Conservation (phyloP, 1,140 invertebrate species). For the Drosophila eugracilis region DNA sequence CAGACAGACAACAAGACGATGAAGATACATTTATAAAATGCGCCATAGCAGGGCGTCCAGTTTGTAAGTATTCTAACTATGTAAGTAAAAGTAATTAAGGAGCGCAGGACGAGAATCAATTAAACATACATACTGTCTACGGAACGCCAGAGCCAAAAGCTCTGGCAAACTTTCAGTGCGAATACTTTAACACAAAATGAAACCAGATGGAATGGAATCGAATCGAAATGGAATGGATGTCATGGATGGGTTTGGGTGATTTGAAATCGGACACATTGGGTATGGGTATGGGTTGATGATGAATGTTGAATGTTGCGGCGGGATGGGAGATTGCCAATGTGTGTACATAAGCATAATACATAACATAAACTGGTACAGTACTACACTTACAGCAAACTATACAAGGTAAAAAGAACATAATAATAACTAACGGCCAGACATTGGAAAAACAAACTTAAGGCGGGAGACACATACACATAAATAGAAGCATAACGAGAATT, state of each 20-base stretch:
- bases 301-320: slow-evolving; percentile 31
- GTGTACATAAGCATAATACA: slow-evolving; percentile 59
- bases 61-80: slow-evolving; percentile 80
- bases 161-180: slow-evolving; percentile 43
- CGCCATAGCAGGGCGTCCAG: slow-evolving; percentile 63
- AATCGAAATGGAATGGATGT: background rate
- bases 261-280: slow-evolving; percentile 37
- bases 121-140: slow-evolving; percentile 53
- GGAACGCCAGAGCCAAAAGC: slow-evolving; percentile 7
- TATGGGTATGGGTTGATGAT: slow-evolving; percentile 19
- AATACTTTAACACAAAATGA: slow-evolving; percentile 56
- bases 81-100: slow-evolving; percentile 77
- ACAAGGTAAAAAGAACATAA: slow-evolving; percentile 74
- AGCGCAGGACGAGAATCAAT: slow-evolving; percentile 58
- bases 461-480: slow-evolving; percentile 61
- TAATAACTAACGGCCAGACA: slow-evolving; percentile 56
- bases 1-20: slow-evolving; percentile 49
- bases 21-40: slow-evolving; percentile 73
- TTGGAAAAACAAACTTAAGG: slow-evolving; percentile 21
- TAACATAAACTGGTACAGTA: slow-evolving; percentile 66
- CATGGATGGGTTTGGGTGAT: slow-evolving; percentile 17
- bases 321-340: slow-evolving; percentile 54
- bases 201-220: slow-evolving; percentile 7
- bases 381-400: slow-evolving; percentile 82
- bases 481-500: slow-evolving; percentile 76